Conservation (phyloP, 2,113 vertebrate genomes). For the Echinops telfairi region DNA sequence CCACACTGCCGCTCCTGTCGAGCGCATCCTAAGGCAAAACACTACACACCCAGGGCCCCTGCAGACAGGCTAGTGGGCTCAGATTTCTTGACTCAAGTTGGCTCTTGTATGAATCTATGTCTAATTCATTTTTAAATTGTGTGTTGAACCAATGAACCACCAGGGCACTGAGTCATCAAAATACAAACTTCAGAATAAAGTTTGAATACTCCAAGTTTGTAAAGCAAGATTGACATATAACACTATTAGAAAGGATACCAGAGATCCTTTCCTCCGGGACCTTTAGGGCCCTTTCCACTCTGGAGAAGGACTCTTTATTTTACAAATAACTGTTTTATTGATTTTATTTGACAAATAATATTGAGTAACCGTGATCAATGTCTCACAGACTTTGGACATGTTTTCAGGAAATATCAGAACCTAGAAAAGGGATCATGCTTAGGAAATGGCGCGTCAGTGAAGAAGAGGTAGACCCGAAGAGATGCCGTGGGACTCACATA, state of each 20-base stretch:
- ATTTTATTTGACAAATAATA: slow-evolving; percentile 9
- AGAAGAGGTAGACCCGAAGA: too few species aligned
- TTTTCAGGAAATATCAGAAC: too few species aligned
- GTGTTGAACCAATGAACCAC: neutral
- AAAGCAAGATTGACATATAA: neutral
- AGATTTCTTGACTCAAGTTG: neutral
- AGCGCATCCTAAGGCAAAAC: neutral
- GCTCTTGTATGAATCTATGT: neutral
- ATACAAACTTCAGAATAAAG: neutral
- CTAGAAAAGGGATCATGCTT: too few species aligned
- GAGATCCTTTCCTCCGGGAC: neutral
- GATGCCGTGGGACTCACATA: too few species aligned
- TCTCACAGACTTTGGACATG: too few species aligned
- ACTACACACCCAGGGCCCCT: neutral
- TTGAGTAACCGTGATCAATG: neutral
- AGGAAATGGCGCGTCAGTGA: too few species aligned
- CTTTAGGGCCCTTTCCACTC: too few species aligned
- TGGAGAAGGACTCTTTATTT: too few species aligned
- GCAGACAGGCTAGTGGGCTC: too few species aligned
- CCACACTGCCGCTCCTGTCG: too few species aligned
- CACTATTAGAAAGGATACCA: neutral
- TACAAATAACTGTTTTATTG: too few species aligned
- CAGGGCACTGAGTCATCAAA: neutral
- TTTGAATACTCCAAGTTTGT: neutral
- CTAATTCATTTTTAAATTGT: neutral